These are phyloP conservation scores for Tauraco erythrolophus DNA, from an alignment of 2,113 vertebrate species.

Conservation along the genomic window DNA sequence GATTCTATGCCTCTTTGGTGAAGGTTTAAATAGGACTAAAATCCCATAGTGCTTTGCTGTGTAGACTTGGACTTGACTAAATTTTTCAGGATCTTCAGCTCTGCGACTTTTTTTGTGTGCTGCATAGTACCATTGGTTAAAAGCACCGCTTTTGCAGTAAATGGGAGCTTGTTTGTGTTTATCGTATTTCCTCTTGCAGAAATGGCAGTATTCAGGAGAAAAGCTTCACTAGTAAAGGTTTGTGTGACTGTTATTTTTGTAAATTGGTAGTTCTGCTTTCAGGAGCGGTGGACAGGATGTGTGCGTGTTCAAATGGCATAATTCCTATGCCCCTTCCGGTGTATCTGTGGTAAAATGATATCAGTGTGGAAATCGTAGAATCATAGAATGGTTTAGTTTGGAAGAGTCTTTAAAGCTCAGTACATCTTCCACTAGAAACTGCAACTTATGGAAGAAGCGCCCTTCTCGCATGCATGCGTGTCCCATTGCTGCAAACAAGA, in stretches of 20 bases:
- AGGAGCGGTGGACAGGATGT: neutral
- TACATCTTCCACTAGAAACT: neutral
- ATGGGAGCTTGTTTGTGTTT: neutral
- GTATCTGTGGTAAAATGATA: neutral
- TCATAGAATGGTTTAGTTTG: no score
- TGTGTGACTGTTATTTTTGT: neutral
- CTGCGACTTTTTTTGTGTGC: neutral
- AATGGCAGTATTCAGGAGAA: neutral
- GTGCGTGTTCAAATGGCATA: neutral
- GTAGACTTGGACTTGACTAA: neutral
- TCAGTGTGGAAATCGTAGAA: neutral
- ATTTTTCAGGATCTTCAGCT: neutral
- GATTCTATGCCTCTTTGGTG: neutral
- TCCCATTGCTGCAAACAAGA: neutral
- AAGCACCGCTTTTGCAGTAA: neutral
- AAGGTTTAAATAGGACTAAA: neutral
- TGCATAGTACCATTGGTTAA: neutral
- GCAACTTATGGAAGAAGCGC: neutral
- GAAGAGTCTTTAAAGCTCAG: no score
- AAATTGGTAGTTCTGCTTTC: neutral
- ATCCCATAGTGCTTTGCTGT: neutral
- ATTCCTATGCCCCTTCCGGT: neutral
- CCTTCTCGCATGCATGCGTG: fast-evolving
- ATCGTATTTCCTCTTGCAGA: neutral
- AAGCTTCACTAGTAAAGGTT: neutral